Base-by-base conservation (phyloP, 2,113 vertebrate species). In the Chaetodon auriga region DNA sequence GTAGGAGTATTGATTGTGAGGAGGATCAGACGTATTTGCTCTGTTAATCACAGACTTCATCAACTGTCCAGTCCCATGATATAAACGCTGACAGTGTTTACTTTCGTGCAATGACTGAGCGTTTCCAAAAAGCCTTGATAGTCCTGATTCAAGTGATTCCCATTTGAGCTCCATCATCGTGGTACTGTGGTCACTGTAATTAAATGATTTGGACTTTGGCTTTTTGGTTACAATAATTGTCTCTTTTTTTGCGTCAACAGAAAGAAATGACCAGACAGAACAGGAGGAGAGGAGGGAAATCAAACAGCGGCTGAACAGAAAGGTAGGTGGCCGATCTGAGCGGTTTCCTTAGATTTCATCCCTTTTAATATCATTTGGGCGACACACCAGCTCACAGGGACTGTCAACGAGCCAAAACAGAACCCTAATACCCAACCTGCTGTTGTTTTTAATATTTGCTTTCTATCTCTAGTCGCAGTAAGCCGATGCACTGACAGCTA, bases 221-320 rank as follows among this genome's bases (percentile, higher is more conserved):
- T 35, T 43, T 75, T 60, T 48, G 12, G 1, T 0, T 23, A 13
- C 36, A 68, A 30, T 71, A 1, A 68, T 35, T 65, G 4, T 71
- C 25, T 60, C 78, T 80, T 15, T 45, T 70, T 41, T 82, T 36
- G 58, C 68, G 81, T 61, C 38, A 6, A 38, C 95, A 99, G 98
- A 99, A 91, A 96, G 97, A 89, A 99, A 99, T 80, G 98, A 99
- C 86, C 98, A 98, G 94, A 97, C 95, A 11, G 98, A 99, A 60
- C 97, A 99, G 85, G 97, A 99, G 64, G 98, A 99, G 93, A 96
- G 97, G 84, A 95, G 98, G 55, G 98, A 99, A 92, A 98, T 99
- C 91, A 99, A 99, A 89, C 98, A 99, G 90, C 95, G 98, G 74
- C 91, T 99, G 76, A 99, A 98, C 58, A 96, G 98, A 95, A 99